Evolutionary conservation across 2,797 vertebrate genomes (phyloP), one percentile per base, ranked within the genome.

Genomic region (Parambassis ranga): DNA sequence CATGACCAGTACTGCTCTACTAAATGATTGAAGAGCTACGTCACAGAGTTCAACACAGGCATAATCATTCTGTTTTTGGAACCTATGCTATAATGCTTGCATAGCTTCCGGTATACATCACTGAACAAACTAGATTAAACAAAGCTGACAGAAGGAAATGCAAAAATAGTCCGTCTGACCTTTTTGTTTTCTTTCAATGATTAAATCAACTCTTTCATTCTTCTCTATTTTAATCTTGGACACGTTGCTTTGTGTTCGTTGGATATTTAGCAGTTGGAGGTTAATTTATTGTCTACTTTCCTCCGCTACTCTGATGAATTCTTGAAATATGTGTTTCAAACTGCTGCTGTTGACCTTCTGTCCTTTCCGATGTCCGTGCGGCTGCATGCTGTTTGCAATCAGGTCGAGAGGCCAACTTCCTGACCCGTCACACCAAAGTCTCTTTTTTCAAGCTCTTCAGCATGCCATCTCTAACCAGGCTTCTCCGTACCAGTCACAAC

Each of bases 401-500:
- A 26, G 7, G 35, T 36, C 46, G 31, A 43, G 3, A 32, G 28
- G 15, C 11, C 24, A 33, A 5, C 19, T 11, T n/a, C 16, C 41
- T 58, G 28, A 68, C 11, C 38, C 32, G 20, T 24, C 46, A 39
- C 24, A 24, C 36, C 22, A 33, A 5, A 75, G 36, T 30, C 52
- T 30, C 57, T 38, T 58, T 55, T 39, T 20, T 44, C 33, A 51
- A 53, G 30, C 37, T 47, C 42, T 26, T 26, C 15, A 19, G 9
- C 46, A 42, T 48, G 4, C 8, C n/a, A 35, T 35, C 60, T 50
- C 38, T n/a, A 39, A 53, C 33, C 39, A 36, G 41, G 35, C 47
- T 48, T 49, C 28, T 46, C 37, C 33, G 58, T 14, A 53, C 22
- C 56, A 27, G 27, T 30, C 71, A 68, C 71, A 75, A 47, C 57